Conservation (phyloP, 2,888 invertebrate genomes). For the Gisinianus flammeolus region DNA sequence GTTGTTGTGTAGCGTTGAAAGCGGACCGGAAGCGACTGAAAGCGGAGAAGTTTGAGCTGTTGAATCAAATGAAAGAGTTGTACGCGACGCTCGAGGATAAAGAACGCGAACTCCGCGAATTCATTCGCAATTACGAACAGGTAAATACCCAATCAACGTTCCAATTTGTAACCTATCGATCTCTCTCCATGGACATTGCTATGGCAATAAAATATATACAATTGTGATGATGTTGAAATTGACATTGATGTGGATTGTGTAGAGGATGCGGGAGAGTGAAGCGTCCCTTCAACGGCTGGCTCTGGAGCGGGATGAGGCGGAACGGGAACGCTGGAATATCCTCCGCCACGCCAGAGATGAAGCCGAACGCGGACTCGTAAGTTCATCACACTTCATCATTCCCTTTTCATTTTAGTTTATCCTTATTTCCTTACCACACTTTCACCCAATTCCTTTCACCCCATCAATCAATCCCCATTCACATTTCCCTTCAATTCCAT, state of each 20-base stretch:
- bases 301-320: slow-evolving; percentile 74
- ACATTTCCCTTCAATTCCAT: too few species aligned
- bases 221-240: too few species aligned
- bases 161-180: too few species aligned
- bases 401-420: too few species aligned
- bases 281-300: slow-evolving; percentile 70
- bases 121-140: slow-evolving; percentile 93
- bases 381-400: too few species aligned
- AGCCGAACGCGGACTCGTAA: slow-evolving; percentile 77
- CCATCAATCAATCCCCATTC: too few species aligned
- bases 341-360: slow-evolving; percentile 87
- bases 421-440: neutral
- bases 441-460: neutral
- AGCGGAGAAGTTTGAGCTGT: slow-evolving; percentile 89
- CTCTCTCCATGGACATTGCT: too few species aligned
- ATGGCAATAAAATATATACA: neutral
- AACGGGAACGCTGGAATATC: slow-evolving; percentile 86
- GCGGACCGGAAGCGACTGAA: slow-evolving; percentile 88
- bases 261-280: slow-evolving; percentile 82
- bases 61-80: slow-evolving; percentile 93
- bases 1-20: slow-evolving; percentile 70
- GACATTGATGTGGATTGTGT: too few species aligned
- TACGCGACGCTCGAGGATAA: slow-evolving; percentile 93
- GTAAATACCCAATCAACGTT: slow-evolving; percentile 62
- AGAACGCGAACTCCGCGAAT: slow-evolving; percentile 90